Conservation (phyloP, 1,140 invertebrate species). For the Forficula auricularia region DNA sequence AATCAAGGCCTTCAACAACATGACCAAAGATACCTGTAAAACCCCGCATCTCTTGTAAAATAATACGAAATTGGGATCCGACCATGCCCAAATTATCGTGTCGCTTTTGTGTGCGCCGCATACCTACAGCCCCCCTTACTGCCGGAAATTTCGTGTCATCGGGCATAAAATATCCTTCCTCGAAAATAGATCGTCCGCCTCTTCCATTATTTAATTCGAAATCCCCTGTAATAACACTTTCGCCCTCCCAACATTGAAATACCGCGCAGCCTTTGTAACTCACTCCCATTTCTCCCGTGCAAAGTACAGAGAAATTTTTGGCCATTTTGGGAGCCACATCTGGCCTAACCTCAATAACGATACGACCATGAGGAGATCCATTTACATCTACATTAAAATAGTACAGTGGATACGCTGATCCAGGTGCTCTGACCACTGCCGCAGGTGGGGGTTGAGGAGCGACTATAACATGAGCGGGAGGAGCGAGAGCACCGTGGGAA, state of each 20-base stretch:
- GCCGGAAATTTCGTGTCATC: constrained; percentile 64
- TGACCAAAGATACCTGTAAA: constrained; percentile 70
- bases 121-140: constrained; percentile 57
- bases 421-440: constrained; percentile 12
- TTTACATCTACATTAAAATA: constrained; percentile 62
- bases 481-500: constrained; percentile 23
- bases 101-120: constrained; percentile 61
- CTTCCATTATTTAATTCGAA: constrained; percentile 66
- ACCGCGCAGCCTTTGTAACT: constrained; percentile 62
- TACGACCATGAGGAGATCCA: constrained; percentile 45
- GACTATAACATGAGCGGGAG: constrained; percentile 19
- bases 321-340: constrained; percentile 79
- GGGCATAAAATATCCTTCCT: constrained; percentile 60
- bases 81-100: constrained; percentile 65
- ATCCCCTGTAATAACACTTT: constrained; percentile 63
- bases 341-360: constrained; percentile 65
- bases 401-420: constrained; percentile 40
- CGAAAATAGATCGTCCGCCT: constrained; percentile 57
- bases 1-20: constrained; percentile 60
- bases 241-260: constrained; percentile 66
- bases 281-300: constrained; percentile 59
- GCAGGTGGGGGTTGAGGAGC: constrained; percentile 26
- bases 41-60: constrained; percentile 58
- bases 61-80: constrained; percentile 66
- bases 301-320: constrained; percentile 68